These are phyloP conservation scores for Etia nguti DNA, from an alignment of 2,113 vertebrate species.

Conservation along the genomic window DNA sequence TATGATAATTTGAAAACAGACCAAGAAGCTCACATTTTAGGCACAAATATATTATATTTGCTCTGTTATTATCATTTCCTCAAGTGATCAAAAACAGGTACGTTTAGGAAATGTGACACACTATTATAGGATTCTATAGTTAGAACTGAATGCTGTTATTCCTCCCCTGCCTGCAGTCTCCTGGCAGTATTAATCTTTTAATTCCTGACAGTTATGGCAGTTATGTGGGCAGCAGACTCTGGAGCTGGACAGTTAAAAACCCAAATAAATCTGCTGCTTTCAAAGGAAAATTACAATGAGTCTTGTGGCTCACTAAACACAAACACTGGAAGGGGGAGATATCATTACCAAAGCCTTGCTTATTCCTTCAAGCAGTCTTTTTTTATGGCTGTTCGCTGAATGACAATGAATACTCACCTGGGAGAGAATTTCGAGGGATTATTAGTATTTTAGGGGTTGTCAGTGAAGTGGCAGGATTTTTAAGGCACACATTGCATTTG, in stretches of 20 bases:
- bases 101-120: background rate
- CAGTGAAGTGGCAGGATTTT: background rate
- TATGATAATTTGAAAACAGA: background rate
- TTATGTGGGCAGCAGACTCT: conserved; percentile 12
- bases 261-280: conserved; percentile 8
- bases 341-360: background rate
- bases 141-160: background rate
- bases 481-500: background rate
- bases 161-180: background rate
- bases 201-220: conserved; percentile 21
- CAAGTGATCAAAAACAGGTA: background rate
- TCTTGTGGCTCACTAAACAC: conserved; percentile 6
- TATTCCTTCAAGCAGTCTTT: background rate
- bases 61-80: background rate
- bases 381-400: background rate
- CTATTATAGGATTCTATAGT: background rate
- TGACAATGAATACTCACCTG: background rate
- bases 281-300: conserved; percentile 13
- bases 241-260: background rate
- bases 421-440: background rate
- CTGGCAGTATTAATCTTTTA: conserved; percentile 2
- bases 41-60: background rate
- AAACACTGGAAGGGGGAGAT: background rate
- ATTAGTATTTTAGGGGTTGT: background rate
- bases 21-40: background rate